These are phyloP conservation scores for Spea hammondii DNA, from an alignment of 2,797 vertebrate genomes.

Conservation along the genomic window DNA sequence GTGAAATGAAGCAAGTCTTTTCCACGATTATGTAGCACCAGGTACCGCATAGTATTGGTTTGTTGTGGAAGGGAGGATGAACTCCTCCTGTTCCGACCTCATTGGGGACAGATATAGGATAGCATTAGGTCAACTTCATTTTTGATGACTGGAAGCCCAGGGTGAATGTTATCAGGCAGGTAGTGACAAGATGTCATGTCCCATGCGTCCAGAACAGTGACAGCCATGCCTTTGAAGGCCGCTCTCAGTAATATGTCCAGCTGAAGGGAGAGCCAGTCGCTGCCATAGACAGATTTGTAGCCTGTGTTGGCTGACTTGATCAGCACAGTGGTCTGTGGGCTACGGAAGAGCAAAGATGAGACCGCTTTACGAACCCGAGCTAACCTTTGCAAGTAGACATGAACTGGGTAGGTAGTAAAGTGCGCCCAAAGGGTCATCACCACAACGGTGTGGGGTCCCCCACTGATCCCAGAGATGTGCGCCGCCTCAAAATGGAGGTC, in stretches of 20 bases:
- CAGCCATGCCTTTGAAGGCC: slow-evolving; percentile 53
- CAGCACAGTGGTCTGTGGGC: slow-evolving; percentile 49
- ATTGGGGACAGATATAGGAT: slow-evolving; percentile 58
- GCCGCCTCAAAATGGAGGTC: slow-evolving; percentile 55
- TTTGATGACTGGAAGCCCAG: slow-evolving; percentile 42
- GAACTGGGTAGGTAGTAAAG: slow-evolving; percentile 55
- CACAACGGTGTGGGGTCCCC: slow-evolving; percentile 55
- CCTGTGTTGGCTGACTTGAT: slow-evolving; percentile 63
- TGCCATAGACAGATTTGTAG: slow-evolving; percentile 60
- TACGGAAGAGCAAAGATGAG: slow-evolving; percentile 39
- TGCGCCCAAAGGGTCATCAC: slow-evolving; percentile 56
- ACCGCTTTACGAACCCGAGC: slow-evolving; percentile 49
- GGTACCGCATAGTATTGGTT: neutral
- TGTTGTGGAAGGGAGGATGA: neutral
- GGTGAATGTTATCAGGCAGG: slow-evolving; percentile 53
- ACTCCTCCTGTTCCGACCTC: neutral
- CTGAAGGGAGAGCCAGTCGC: slow-evolving; percentile 63
- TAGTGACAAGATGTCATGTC: slow-evolving; percentile 63
- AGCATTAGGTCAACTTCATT: slow-evolving; percentile 59
- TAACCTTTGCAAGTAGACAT: slow-evolving; percentile 42
- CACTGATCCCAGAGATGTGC: slow-evolving; percentile 53
- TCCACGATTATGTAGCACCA: too few relatives aligned
- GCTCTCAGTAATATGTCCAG: slow-evolving; percentile 55
- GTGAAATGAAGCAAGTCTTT: too few relatives aligned
- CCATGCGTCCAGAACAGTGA: slow-evolving; percentile 61